phyloP scores from a whole-genome alignment of 2,888 invertebrate genomes.

The Acleris laterana region DNA sequence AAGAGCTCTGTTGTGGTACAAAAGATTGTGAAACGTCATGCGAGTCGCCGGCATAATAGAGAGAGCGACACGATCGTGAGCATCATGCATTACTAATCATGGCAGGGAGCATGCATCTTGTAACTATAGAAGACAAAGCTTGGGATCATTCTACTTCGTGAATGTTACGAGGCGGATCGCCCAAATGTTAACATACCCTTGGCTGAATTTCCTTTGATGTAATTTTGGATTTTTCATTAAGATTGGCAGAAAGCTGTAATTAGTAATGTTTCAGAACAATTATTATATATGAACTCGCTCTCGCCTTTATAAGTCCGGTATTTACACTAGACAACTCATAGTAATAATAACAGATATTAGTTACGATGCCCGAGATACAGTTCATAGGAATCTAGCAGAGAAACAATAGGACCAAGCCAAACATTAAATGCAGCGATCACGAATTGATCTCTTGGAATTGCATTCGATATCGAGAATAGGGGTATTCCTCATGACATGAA shows the following conservation, averaged over 20 bases:
- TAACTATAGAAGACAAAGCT: slow-evolving; percentile 41
- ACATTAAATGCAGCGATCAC: slow-evolving; percentile 23
- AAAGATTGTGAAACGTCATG: slow-evolving; percentile 77
- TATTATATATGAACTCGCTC: too few relatives aligned
- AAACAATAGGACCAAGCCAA: slow-evolving; percentile 28
- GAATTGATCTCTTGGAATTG: slow-evolving; percentile 24
- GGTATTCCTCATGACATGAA: slow-evolving; percentile 7
- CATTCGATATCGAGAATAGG: slow-evolving; percentile 19
- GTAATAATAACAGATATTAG: slow-evolving; percentile 30
- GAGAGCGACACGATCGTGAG: slow-evolving; percentile 71
- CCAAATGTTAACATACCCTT: not conserved
- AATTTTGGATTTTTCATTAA: not conserved
- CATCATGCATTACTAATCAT: slow-evolving; percentile 74
- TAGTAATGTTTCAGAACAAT: too few relatives aligned
- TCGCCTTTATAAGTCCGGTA: not conserved
- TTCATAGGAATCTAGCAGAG: slow-evolving; percentile 12
- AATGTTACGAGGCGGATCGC: not conserved
- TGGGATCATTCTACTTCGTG: slow-evolving; percentile 1
- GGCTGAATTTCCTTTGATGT: not conserved
- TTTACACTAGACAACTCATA: slow-evolving; percentile 7
- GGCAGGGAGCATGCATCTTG: slow-evolving; percentile 55
- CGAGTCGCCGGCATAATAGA: slow-evolving; percentile 63
- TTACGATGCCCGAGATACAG: slow-evolving; percentile 17
- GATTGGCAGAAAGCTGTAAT: too few relatives aligned
- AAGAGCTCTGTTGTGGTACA: slow-evolving; percentile 64